Conservation (phyloP, 2,888 invertebrate genomes). For the Oligia strigilis region DNA sequence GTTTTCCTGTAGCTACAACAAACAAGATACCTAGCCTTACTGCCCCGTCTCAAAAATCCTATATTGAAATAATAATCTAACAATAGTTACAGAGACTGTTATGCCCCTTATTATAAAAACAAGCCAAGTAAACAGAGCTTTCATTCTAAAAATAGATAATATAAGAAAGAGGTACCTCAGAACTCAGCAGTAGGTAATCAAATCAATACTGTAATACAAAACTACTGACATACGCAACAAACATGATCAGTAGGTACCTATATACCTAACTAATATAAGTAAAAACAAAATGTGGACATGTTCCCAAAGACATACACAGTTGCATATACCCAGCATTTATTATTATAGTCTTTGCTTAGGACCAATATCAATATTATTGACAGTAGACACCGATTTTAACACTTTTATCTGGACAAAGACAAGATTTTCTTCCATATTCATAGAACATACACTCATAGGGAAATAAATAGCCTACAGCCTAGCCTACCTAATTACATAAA, state of each 20-base stretch:
- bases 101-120: neutral
- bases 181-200: neutral
- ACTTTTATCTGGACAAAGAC: neutral
- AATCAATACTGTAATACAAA: conserved; percentile 1
- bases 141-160: neutral
- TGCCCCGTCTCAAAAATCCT: neutral
- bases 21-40: neutral
- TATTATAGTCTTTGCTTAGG: no score
- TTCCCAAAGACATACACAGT: neutral
- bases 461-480: neutral
- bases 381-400: no score
- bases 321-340: no score
- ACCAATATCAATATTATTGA: neutral
- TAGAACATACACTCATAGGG: neutral
- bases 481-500: conserved; percentile 6
- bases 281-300: neutral
- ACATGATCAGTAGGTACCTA: neutral
- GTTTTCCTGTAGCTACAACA: no score
- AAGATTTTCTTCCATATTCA: neutral
- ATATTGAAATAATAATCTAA: neutral
- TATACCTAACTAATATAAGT: neutral
- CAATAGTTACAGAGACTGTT: neutral
- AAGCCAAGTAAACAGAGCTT: neutral
- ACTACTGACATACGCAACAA: neutral
- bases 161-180: neutral